These are phyloP conservation scores for Genyomyrus donnyi DNA, from an alignment of 2,113 vertebrate species.

Conservation along the genomic window DNA sequence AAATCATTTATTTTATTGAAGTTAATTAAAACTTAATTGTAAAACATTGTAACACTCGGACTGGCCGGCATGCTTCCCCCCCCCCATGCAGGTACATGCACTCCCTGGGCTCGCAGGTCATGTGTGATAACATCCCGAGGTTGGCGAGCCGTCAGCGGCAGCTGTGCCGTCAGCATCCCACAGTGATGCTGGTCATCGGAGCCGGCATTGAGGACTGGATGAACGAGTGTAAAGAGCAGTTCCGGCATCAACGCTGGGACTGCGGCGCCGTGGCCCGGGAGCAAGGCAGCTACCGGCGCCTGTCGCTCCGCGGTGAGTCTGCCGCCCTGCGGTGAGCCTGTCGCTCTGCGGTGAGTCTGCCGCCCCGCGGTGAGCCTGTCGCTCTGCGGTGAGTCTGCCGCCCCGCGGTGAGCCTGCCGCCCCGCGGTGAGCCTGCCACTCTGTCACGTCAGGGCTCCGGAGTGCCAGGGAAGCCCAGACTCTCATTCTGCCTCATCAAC, in stretches of 20 bases:
- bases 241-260: conserved; percentile 90
- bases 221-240: conserved; percentile 88
- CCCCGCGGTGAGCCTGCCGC: conserved; percentile 70
- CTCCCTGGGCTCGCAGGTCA: conserved; percentile 80
- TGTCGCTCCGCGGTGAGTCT: conserved; percentile 79
- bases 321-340: conserved; percentile 42
- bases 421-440: too few relatives aligned
- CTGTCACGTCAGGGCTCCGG: neutral
- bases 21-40: neutral
- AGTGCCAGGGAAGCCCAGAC: neutral
- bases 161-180: conserved; percentile 82
- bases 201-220: conserved; percentile 83
- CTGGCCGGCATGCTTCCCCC: neutral
- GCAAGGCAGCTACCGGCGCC: conserved; percentile 78
- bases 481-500: too few relatives aligned
- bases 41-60: neutral
- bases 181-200: conserved; percentile 81
- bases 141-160: conserved; percentile 86
- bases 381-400: conserved; percentile 77
- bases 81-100: conserved; percentile 76
- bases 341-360: conserved; percentile 75
- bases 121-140: conserved; percentile 93
- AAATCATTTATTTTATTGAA: neutral
- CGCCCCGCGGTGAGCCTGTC: conserved; percentile 51
- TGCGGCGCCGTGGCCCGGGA: conserved; percentile 79